Percentiles rank a stretch among this genome's conserved stretches.
phyloP scores from a whole-genome alignment of 2,797 vertebrate genomes.

The Hybognathus amarus region DNA sequence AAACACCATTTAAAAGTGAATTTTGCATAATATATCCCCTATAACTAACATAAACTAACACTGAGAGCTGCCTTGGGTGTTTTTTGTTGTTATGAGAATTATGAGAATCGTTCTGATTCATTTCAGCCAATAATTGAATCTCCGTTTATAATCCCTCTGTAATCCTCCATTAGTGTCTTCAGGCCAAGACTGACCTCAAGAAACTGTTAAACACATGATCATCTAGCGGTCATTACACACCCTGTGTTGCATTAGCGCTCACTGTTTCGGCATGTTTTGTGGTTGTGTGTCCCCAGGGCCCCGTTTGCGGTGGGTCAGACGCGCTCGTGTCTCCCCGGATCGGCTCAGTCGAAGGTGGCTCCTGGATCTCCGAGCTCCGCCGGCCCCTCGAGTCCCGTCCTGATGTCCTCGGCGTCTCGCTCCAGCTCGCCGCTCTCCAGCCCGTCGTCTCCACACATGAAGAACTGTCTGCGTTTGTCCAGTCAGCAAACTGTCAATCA shows the following conservation, averaged over 20 bases:
- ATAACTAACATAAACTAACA: too few species aligned
- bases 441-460: conserved; percentile 77
- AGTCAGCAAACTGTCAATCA: conserved; percentile 81
- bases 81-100: neutral
- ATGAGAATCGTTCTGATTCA: neutral
- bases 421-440: conserved; percentile 80
- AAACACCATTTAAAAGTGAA: too few species aligned
- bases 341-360: conserved; percentile 75
- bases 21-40: too few species aligned
- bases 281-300: conserved; percentile 76
- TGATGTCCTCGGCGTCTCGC: conserved; percentile 77
- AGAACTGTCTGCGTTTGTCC: conserved; percentile 85
- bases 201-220: conserved; percentile 10
- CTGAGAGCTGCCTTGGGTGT: neutral
- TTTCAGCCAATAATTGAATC: too few species aligned
- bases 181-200: neutral
- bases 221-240: conserved; percentile 69
- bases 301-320: conserved; percentile 84
- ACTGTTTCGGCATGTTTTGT: too few species aligned
- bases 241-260: neutral
- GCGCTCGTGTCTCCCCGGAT: conserved; percentile 79
- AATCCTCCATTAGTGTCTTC: conserved; percentile 11
- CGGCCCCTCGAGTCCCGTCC: conserved; percentile 76
- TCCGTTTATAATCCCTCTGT: neutral
- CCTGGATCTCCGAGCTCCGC: conserved; percentile 75